Percentiles rank a stretch among this genome's conserved stretches.
phyloP scores from a whole-genome alignment of 2,113 vertebrate genomes.

The Gasterosteus nipponicus region DNA sequence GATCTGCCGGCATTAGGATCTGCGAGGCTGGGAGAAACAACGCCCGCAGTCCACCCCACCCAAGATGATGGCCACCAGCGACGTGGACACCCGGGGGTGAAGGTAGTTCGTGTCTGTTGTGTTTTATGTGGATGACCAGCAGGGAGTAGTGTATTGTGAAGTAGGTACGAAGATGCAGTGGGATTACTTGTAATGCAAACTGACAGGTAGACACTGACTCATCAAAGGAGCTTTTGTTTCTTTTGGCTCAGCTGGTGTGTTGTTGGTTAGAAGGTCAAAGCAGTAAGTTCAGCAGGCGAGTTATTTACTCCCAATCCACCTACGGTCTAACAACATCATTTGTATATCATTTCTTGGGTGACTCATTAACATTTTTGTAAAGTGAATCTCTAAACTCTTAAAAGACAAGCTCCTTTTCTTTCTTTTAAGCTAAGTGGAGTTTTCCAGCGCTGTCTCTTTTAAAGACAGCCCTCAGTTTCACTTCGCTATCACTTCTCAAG shows the following conservation, averaged over 20 bases:
- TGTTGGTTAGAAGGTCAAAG: neutral
- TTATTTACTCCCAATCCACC: neutral
- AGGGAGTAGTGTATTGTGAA: neutral
- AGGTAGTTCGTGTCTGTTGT: conserved; percentile 26
- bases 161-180: neutral
- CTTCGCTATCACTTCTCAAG: neutral
- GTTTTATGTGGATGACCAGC: too few species aligned
- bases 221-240: conserved; percentile 43
- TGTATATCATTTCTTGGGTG: neutral
- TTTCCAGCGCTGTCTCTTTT: neutral
- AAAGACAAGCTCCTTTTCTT: neutral
- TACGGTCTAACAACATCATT: neutral
- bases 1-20: conserved; percentile 25
- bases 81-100: conserved; percentile 56
- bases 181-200: conserved; percentile 45
- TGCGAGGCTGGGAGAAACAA: conserved; percentile 31
- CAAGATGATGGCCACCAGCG: conserved; percentile 65
- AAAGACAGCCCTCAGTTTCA: neutral
- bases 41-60: conserved; percentile 1
- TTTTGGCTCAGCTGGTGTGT: neutral
- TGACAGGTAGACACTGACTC: conserved; percentile 36
- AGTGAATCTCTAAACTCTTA: neutral
- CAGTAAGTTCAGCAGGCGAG: neutral
- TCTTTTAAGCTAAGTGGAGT: neutral
- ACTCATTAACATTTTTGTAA: neutral